Conservation (phyloP, 2,113 vertebrate species). For the Lamprotornis superbus region DNA sequence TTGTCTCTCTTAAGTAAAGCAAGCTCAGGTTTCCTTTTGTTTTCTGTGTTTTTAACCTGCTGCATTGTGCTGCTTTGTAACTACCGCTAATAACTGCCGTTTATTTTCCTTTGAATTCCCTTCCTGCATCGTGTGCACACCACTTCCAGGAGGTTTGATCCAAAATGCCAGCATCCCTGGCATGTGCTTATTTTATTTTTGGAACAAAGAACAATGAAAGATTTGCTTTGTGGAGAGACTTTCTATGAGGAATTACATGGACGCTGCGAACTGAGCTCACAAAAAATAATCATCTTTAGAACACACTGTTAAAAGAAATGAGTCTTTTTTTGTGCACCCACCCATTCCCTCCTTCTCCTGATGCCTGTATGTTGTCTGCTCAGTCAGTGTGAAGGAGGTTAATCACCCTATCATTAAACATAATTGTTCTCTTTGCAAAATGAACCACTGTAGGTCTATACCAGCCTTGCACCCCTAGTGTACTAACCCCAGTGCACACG, state of each 20-base stretch:
- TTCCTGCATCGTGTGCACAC: not conserved
- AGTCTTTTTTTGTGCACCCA: not conserved
- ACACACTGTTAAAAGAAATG: not conserved
- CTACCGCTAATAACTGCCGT: accelerated
- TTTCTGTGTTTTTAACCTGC: conserved; percentile 10
- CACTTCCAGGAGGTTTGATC: not conserved
- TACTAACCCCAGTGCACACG: not conserved
- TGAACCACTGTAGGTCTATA: not conserved
- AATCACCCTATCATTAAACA: not conserved
- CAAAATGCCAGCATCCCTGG: not conserved
- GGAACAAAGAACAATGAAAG: not conserved
- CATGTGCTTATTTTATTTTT: conserved; percentile 21
- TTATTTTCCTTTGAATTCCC: not conserved
- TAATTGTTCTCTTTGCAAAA: not conserved
- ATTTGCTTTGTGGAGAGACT: conserved; percentile 47
- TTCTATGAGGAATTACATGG: conserved; percentile 66
- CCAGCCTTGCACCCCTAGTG: not conserved
- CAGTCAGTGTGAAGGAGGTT: not conserved
- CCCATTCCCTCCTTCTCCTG: not conserved
- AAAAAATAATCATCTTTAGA: not conserved
- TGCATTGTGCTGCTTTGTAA: conserved; percentile 34
- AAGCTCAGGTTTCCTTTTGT: not conserved
- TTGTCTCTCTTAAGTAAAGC: conserved; percentile 9
- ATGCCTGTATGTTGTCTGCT: not conserved
- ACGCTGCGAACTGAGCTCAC: conserved; percentile 39